Percentiles rank a stretch among this genome's conserved stretches.
These are phyloP conservation scores for Cryptotermes secundus DNA, from an alignment of 1,140 invertebrate genomes.

Conservation along the genomic window DNA sequence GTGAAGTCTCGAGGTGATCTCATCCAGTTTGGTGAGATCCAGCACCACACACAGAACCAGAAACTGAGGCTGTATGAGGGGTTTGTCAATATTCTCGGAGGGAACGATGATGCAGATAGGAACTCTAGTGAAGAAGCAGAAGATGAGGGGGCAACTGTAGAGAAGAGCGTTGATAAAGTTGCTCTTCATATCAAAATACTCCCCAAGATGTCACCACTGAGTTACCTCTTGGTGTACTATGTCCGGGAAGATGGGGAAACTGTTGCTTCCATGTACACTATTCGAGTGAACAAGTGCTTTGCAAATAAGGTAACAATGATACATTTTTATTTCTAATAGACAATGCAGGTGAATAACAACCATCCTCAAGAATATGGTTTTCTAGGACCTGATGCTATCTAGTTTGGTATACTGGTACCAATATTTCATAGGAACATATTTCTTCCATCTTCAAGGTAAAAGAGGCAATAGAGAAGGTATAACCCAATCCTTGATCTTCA, in stretches of 20 bases:
- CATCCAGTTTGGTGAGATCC: conserved; percentile 24
- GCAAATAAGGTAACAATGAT: conserved; percentile 54
- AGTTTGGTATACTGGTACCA: too few relatives aligned
- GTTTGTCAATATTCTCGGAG: conserved; percentile 20
- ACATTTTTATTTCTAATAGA: too few relatives aligned
- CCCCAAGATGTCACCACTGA: conserved; percentile 71
- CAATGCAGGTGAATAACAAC: too few relatives aligned
- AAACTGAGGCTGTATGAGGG: conserved; percentile 8
- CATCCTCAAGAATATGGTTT: too few relatives aligned
- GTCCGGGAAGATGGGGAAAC: conserved; percentile 71
- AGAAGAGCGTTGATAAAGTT: conserved; percentile 8
- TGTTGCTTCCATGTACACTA: conserved; percentile 56
- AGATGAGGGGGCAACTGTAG: neutral
- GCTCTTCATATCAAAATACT: conserved; percentile 50
- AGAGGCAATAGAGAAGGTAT: too few relatives aligned
- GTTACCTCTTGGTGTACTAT: conserved; percentile 74
- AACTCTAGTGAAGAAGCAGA: neutral
- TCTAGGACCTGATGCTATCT: too few relatives aligned
- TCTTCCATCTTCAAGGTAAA: too few relatives aligned
- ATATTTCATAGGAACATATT: too few relatives aligned
- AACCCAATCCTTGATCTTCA: too few relatives aligned
- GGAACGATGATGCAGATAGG: neutral
- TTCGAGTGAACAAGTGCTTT: conserved; percentile 57
- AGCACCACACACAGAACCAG: neutral
- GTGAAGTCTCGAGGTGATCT: conserved; percentile 32